Base-by-base conservation (phyloP, 2,113 vertebrate genomes). In the Oostethus manadensis region DNA sequence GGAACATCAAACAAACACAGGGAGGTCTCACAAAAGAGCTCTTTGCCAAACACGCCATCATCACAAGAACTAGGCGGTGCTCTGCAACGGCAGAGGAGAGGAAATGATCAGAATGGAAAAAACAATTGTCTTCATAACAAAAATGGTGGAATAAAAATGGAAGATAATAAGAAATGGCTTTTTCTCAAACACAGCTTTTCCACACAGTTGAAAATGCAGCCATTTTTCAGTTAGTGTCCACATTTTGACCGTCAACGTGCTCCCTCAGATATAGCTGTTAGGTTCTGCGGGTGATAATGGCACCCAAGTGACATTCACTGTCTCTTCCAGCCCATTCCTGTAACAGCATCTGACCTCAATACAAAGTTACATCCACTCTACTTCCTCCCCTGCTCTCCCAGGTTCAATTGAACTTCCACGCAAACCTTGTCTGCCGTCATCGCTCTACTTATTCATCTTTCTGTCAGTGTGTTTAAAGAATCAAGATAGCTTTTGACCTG, bases 1-100 rank as follows among this genome's bases (percentile, higher is more conserved):
- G 80, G 70, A 82, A 78, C 77, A 84, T 84, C 84, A 86, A 81
- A 85, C 76, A 82, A 76, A 68, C 49, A 77, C 76, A 78, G 75
- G 73, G 68, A 70, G 76, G 74, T 62, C 71, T 76, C 76, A 82
- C 81, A 85, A 79, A 68, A 70, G 63, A 74, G 54, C 58, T 76
- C 70, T 77, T 76, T 55, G 73, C 64, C 74, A 70, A 69, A 66
- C 66, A 54, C 33, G 3, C 50, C 68, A 78, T 66, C 51, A 33
- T 64, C 57, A 51, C 53, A 66, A 58, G 56, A 58, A 58, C 71
- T 56, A 13, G 1, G 20, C 61, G 51, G 60, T 53, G 58, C 63
- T 68, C 40, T 40, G 47, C 26, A 53, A 20, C 47, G 51, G 59
- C 33, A 53, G 26, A 58, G 21, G 23, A 51, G 21, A 58, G 49